A percentile compares a stretch with the other conserved stretches of the same genome.
Conservation (phyloP, 2,888 invertebrate species). For the Kuschelorhynchus macadamiae region DNA sequence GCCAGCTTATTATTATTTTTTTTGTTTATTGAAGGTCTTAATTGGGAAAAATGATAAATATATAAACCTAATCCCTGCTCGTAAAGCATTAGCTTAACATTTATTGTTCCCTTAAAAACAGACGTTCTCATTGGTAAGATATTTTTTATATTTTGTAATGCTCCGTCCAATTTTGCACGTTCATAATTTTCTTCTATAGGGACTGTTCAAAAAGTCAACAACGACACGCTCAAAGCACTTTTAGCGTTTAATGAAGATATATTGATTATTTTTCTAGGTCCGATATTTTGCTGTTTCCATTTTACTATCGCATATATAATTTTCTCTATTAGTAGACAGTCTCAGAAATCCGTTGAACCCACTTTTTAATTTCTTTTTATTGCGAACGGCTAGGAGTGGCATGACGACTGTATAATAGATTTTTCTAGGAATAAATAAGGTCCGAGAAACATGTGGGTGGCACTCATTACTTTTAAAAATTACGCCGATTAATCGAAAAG, state of each 20-base stretch:
- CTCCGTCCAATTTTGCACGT: constrained; percentile 1
- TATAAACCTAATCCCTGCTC: no score
- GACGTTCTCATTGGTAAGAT: no score
- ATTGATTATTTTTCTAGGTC: constrained; percentile 23
- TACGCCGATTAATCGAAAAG: no score
- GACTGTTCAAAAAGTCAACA: constrained; percentile 22
- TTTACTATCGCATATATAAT: constrained; percentile 15
- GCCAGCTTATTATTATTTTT: no score
- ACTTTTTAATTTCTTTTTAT: constrained; percentile 1
- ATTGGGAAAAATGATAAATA: no score
- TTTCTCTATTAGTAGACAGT: constrained; percentile 5
- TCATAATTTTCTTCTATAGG: not conserved
- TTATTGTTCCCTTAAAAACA: no score
- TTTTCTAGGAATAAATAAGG: no score
- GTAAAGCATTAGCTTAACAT: no score
- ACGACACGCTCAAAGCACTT: not conserved
- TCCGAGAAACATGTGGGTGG: no score
- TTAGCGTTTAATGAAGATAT: constrained; percentile 14
- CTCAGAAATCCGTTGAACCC: constrained; percentile 17
- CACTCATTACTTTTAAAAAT: no score
- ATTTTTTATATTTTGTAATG: not conserved
- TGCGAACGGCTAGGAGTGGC: not conserved
- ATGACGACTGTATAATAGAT: no score
- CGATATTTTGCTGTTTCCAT: constrained; percentile 10
- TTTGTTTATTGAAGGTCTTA: no score